Base-by-base conservation (phyloP, 2,888 invertebrate species). In the Vesta saturnalis region DNA sequence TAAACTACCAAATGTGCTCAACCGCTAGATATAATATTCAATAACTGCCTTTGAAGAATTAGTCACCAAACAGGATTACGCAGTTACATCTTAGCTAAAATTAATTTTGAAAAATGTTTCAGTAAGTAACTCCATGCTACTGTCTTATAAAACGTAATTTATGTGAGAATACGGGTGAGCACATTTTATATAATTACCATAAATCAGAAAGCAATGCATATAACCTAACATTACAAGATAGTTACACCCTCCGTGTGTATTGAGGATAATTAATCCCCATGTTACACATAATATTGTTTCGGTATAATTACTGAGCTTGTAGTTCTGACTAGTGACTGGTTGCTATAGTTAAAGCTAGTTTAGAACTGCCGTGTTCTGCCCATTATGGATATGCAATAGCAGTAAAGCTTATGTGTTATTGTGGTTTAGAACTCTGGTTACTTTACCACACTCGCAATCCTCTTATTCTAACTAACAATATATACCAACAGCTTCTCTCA, bases 251-350 rank as follows among this genome's bases (percentile, higher is more conserved):
- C 63, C 60, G 63, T 70, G 58, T 67, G 70, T 70, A 70, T 80
- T 76, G 79, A 78, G 81, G 80, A 83, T 83, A 83, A 83, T 83
- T 83, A 83, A 83, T 83, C 82, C 81, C 78, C 76, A 77, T 81
- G 82, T 82, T 78, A 81, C 82, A 81, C 82, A 82, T 83, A 83
- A 83, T 83, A 83, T 83, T 82, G 83, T 83, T 83, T 82, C 83
- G 79, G 82, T 80, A 83, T 83, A 83, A 83, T 83, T 83, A 83
- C 82, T 77, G 78, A 79, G 78, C 82, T 75, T 83, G 82, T 83
- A 81, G 77, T 79, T 79, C 77, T 79, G 81, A 79, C 78, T 79
- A 77, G 77, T 79, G 79, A 78, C 78, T 79, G 76, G 76, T 76
- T 74, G 78, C 72, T 79, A 74, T 75, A 78, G 79, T 77, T 75